Percentiles rank a stretch among this genome's conserved stretches.
Evolutionary conservation across 1,140 invertebrate genomes (phyloP).

Genomic region (Pseudomyrmex dendroicus): DNA sequence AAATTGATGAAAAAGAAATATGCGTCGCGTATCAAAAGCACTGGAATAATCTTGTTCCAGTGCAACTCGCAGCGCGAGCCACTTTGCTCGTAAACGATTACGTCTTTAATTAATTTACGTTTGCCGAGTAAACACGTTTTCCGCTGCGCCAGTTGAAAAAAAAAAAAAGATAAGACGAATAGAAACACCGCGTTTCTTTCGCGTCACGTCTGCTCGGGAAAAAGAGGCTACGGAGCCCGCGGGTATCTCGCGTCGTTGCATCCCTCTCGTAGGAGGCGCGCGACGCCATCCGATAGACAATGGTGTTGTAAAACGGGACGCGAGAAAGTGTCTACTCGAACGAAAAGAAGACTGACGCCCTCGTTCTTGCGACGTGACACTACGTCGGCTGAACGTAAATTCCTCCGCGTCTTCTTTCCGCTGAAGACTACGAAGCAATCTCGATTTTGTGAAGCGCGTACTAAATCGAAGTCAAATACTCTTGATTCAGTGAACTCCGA

Average conservation of each 20-base stretch:
- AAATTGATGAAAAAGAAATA: constrained; percentile 10
- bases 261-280: not conserved
- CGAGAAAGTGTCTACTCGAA: constrained; percentile 29
- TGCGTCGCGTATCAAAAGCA: not conserved
- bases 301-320: constrained; percentile 47
- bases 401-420: not conserved
- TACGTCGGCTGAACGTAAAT: constrained; percentile 16
- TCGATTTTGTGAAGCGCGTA: not conserved
- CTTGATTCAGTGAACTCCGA: not conserved
- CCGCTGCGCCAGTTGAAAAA: not conserved
- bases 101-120: constrained; percentile 61
- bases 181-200: not conserved
- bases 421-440: not conserved
- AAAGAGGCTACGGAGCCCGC: not conserved
- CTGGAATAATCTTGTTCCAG: constrained; percentile 23
- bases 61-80: not conserved
- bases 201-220: constrained; percentile 1
- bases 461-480: not conserved
- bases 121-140: constrained; percentile 31
- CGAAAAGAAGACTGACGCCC: constrained; percentile 30
- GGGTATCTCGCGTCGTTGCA: not conserved
- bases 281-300: constrained; percentile 52
- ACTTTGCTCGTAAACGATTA: constrained; percentile 15
- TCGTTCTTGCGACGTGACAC: constrained; percentile 41
- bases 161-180: not conserved